phyloP scores from a whole-genome alignment of 2,113 vertebrate species.

The Oncorhynchus keta region DNA sequence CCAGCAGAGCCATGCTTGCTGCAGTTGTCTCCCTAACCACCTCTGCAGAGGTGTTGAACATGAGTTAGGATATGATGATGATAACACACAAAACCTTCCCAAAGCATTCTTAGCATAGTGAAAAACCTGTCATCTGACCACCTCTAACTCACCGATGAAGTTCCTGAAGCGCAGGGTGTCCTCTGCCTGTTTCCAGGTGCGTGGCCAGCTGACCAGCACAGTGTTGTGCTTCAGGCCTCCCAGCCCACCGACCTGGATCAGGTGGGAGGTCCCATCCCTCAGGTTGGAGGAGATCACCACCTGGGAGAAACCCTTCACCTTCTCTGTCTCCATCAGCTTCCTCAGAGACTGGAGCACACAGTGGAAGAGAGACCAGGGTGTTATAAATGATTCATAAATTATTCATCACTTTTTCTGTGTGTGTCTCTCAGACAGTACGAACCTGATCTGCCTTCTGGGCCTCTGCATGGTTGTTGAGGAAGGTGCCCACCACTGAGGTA shows the following conservation, averaged over 20 bases:
- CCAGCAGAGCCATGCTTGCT: slow-evolving; percentile 88
- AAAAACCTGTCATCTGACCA: background rate
- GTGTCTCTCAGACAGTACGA: slow-evolving; percentile 3
- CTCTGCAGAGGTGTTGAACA: slow-evolving; percentile 72
- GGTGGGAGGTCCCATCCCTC: slow-evolving; percentile 91
- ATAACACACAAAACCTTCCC: background rate
- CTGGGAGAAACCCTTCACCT: slow-evolving; percentile 96
- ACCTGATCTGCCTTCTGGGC: slow-evolving; percentile 93
- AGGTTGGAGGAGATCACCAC: slow-evolving; percentile 94
- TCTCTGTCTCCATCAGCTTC: slow-evolving; percentile 93
- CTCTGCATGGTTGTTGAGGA: slow-evolving; percentile 86
- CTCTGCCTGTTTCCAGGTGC: slow-evolving; percentile 91
- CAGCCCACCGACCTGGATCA: slow-evolving; percentile 93
- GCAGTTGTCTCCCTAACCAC: slow-evolving; percentile 94
- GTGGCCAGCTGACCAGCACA: slow-evolving; percentile 92
- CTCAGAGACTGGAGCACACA: slow-evolving; percentile 79
- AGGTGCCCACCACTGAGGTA: slow-evolving; percentile 89
- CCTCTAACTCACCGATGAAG: slow-evolving; percentile 83
- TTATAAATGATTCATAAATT: background rate
- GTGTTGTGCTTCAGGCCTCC: slow-evolving; percentile 96
- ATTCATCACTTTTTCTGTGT: background rate
- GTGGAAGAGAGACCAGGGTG: background rate
- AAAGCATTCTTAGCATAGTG: background rate
- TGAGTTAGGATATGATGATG: background rate
- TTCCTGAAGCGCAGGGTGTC: slow-evolving; percentile 89